phyloP scores from a whole-genome alignment of 1,140 invertebrate genomes.

The Aphaenogaster floridana region DNA sequence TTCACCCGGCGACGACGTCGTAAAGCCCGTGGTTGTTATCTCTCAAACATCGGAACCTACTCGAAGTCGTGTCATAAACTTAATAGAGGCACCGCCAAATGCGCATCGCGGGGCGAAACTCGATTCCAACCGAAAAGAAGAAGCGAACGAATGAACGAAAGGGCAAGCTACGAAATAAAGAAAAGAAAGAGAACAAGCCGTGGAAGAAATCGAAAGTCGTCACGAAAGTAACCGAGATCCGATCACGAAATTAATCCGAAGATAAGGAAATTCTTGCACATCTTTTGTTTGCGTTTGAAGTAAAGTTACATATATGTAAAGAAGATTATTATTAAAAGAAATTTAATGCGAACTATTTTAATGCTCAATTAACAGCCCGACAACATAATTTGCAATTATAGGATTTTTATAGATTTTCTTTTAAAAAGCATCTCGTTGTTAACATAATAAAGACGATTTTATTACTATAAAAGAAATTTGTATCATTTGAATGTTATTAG shows the following conservation, averaged over 20 bases:
- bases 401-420: neutral
- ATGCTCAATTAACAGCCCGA: neutral
- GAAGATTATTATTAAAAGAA: neutral
- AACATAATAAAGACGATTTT: no score
- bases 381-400: neutral
- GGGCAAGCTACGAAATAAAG: slow-evolving; percentile 54
- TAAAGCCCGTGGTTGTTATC: slow-evolving; percentile 65
- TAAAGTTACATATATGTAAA: neutral
- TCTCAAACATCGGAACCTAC: slow-evolving; percentile 68
- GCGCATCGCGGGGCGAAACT: slow-evolving; percentile 66
- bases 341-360: neutral
- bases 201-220: slow-evolving; percentile 66
- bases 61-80: slow-evolving; percentile 70
- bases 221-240: slow-evolving; percentile 48
- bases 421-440: neutral
- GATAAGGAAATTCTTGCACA: slow-evolving; percentile 14
- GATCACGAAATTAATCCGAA: slow-evolving; percentile 35
- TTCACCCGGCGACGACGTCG: slow-evolving; percentile 46
- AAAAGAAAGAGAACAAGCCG: slow-evolving; percentile 60
- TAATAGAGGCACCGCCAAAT: slow-evolving; percentile 62
- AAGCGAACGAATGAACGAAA: slow-evolving; percentile 59
- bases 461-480: no score
- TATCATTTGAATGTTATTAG: no score
- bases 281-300: neutral
- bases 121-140: slow-evolving; percentile 69